These are phyloP conservation scores for Phoxinus dragarum DNA, from an alignment of 2,797 vertebrate species.

Conservation along the genomic window DNA sequence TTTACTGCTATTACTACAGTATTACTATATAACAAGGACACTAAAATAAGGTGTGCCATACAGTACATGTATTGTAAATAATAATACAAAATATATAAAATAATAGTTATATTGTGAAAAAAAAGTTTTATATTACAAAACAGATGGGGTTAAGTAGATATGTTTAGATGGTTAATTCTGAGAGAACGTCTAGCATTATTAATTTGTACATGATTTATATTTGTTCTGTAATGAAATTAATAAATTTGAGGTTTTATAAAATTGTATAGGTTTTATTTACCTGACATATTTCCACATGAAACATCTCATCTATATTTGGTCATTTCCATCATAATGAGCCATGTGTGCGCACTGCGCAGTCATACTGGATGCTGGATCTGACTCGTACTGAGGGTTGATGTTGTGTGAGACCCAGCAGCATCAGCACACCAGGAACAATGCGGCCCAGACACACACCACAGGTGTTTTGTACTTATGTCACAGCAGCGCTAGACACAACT, in stretches of 20 bases:
- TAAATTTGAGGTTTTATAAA: no score
- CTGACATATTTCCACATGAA: neutral
- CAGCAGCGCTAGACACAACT: conserved; percentile 67
- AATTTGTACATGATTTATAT: neutral
- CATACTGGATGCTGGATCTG: neutral
- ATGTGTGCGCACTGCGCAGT: neutral
- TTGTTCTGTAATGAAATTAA: neutral
- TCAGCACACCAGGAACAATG: conserved; percentile 63
- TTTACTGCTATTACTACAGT: neutral
- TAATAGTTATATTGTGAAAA: no score
- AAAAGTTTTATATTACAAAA: no score
- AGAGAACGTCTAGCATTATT: neutral
- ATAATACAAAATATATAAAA: no score
- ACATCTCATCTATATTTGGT: neutral
- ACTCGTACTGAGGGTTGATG: conserved; percentile 68
- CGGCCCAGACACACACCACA: conserved; percentile 71
- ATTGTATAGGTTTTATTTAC: neutral
- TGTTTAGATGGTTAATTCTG: neutral
- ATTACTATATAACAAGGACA: neutral
- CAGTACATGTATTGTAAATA: neutral
- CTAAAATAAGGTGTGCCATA: neutral
- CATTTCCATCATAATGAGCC: conserved; percentile 14
- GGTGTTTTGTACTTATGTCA: conserved; percentile 78
- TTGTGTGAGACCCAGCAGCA: conserved; percentile 62
- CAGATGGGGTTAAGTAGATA: neutral